These are phyloP conservation scores for Trochalopteron elliotii DNA, from an alignment of 2,113 vertebrate species.

Conservation along the genomic window DNA sequence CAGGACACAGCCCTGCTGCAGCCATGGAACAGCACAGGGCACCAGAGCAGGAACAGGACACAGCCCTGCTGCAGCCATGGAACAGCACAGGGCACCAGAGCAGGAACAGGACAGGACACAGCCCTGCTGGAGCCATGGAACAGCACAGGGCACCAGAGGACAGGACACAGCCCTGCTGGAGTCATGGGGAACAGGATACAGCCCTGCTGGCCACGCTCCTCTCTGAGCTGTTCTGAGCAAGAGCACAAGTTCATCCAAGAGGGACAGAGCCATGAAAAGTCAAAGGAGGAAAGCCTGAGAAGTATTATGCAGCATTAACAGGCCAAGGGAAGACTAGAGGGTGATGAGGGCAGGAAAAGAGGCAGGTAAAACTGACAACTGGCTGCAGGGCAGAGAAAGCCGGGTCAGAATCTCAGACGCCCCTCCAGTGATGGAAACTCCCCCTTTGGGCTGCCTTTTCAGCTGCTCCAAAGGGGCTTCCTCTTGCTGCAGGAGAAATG, in stretches of 20 bases:
- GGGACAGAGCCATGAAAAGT: background rate
- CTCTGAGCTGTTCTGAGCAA: background rate
- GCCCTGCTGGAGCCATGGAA: background rate
- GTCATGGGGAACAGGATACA: background rate
- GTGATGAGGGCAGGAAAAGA: background rate
- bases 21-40: too few relatives aligned
- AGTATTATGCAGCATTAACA: background rate
- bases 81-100: too few relatives aligned
- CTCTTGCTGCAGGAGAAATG: background rate
- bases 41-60: too few relatives aligned
- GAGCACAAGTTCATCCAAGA: background rate
- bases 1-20: background rate
- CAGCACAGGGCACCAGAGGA: too few relatives aligned
- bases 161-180: too few relatives aligned
- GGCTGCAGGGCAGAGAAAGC: background rate
- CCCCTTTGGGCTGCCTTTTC: background rate
- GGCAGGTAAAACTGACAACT: background rate
- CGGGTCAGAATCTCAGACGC: rapidly evolving
- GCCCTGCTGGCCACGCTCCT: background rate
- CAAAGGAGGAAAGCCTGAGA: background rate
- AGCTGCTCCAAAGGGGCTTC: background rate
- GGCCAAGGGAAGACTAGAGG: background rate
- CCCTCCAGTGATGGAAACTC: background rate
- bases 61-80: background rate
- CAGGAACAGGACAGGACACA: too few relatives aligned